Evolutionary conservation across 2,113 vertebrate genomes (phyloP).

Genomic region (Hippocampus mohnikei): DNA sequence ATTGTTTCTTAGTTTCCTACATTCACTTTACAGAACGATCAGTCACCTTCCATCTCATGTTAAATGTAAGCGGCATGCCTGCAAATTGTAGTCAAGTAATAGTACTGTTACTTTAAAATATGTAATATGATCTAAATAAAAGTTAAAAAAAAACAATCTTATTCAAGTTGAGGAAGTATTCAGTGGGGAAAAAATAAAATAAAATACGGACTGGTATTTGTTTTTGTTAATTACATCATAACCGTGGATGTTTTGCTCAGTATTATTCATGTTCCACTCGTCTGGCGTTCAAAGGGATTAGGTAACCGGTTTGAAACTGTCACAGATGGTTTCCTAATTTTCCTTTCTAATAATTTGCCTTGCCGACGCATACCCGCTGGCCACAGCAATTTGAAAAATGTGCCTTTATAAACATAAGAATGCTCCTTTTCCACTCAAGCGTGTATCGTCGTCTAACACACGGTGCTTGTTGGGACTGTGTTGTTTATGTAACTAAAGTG

Average conservation of each 20-base stretch:
- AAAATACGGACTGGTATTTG: neutral
- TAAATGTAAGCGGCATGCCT: no score
- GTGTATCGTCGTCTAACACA: neutral
- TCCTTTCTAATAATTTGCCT: slow-evolving; percentile 28
- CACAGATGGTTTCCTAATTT: slow-evolving; percentile 43
- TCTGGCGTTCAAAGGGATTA: slow-evolving; percentile 54
- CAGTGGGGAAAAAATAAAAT: neutral
- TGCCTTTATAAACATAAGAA: neutral
- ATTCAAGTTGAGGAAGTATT: neutral
- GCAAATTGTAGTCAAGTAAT: no score
- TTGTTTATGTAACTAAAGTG: neutral
- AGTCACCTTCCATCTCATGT: no score
- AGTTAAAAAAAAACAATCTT: no score
- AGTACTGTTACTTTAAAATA: no score
- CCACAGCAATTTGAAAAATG: neutral
- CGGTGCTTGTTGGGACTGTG: neutral
- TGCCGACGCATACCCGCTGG: neutral
- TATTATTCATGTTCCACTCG: slow-evolving; percentile 37
- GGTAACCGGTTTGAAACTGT: slow-evolving; percentile 47
- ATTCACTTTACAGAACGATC: no score
- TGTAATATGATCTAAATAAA: no score
- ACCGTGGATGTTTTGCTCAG: neutral
- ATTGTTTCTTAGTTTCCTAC: no score
- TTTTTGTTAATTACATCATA: neutral
- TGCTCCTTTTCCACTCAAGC: neutral